Conservation (phyloP, 64 coral and sea anemone species). For the Anthopleura sola region DNA sequence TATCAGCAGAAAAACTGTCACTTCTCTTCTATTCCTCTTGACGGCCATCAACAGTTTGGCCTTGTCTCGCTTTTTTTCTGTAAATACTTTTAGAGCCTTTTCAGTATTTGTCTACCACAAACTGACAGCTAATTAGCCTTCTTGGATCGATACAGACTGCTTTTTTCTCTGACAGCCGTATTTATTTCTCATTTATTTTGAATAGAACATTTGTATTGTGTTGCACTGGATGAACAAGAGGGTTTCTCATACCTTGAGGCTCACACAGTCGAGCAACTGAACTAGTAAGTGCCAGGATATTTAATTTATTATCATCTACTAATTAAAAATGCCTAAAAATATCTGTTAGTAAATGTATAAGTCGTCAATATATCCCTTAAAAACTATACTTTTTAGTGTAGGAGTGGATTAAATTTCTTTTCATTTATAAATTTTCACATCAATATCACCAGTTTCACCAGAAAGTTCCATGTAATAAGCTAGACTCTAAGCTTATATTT, state of each 20-base stretch:
- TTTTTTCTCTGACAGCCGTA: neutral
- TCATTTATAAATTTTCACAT: too few relatives aligned
- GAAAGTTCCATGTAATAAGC: too few relatives aligned
- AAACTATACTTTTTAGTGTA: too few relatives aligned
- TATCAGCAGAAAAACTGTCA: neutral
- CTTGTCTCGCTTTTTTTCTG: neutral
- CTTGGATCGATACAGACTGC: neutral
- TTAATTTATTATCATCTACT: too few relatives aligned
- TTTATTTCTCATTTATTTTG: neutral
- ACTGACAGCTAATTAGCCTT: neutral
- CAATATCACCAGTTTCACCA: too few relatives aligned
- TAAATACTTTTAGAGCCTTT: neutral
- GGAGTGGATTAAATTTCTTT: too few relatives aligned
- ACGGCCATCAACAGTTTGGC: neutral
- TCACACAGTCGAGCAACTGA: too few relatives aligned
- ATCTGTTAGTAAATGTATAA: too few relatives aligned
- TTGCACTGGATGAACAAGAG: neutral
- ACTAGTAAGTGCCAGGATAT: too few relatives aligned
- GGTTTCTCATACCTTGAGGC: neutral
- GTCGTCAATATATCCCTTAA: too few relatives aligned
- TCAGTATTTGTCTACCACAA: neutral
- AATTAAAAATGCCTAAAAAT: too few relatives aligned
- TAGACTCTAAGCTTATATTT: too few relatives aligned
- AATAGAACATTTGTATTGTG: neutral
- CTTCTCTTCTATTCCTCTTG: neutral